Conservation (phyloP, 2,888 invertebrate species). For the Ennomos fuscantarius region DNA sequence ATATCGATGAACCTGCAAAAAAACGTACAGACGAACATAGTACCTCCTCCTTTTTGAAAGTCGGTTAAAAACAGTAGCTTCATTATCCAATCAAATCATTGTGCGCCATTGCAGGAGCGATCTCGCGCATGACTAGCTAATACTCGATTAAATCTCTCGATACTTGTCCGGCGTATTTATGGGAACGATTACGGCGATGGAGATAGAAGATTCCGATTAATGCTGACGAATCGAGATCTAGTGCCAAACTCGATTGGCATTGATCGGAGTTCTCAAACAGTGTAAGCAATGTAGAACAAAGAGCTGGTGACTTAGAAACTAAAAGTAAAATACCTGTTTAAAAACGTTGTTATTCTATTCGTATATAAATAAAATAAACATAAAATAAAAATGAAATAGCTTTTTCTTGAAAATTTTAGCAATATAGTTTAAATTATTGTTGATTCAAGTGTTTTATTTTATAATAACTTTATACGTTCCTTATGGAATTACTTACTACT, state of each 20-base stretch:
- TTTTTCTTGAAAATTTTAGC: no score
- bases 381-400: no score
- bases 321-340: not conserved
- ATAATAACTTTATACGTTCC: no score
- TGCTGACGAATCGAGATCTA: conserved; percentile 64
- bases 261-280: conserved; percentile 16
- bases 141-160: conserved; percentile 57
- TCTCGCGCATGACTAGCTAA: conserved; percentile 28
- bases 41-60: no score
- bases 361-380: no score
- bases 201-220: conserved; percentile 67
- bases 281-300: conserved; percentile 7
- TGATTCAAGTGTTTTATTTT: no score
- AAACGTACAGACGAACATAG: no score
- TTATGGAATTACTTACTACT: no score
- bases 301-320: conserved; percentile 5
- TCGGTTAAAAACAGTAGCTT: not conserved
- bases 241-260: conserved; percentile 36
- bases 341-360: no score
- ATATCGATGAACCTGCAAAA: no score
- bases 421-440: no score
- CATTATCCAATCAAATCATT: conserved; percentile 10
- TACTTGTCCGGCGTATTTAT: conserved; percentile 65
- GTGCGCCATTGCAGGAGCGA: conserved; percentile 4
- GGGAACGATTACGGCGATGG: conserved; percentile 68